These are phyloP conservation scores for Garra rufa DNA, from an alignment of 2,113 vertebrate genomes.

Conservation along the genomic window DNA sequence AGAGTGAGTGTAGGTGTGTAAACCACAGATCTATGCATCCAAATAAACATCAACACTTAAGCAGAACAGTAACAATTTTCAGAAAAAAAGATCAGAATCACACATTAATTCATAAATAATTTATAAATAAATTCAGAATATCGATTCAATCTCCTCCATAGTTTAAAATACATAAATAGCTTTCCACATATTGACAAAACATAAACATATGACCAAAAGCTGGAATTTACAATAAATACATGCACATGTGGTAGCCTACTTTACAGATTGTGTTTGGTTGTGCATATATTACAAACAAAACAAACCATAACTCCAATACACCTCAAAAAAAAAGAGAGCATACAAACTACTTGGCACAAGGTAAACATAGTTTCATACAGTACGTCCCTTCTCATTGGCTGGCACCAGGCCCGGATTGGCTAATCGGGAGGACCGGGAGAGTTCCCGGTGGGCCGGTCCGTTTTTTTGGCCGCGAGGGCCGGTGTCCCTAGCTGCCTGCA, in stretches of 20 bases:
- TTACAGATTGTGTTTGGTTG: constrained; percentile 60
- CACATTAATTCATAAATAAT: constrained; percentile 69
- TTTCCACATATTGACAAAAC: constrained; percentile 51
- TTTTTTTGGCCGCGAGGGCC: too few relatives aligned
- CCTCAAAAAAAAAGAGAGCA: constrained; percentile 16
- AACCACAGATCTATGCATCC: neutral
- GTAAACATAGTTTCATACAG: constrained; percentile 59
- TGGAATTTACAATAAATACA: constrained; percentile 70
- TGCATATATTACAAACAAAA: constrained; percentile 29
- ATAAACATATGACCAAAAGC: constrained; percentile 21
- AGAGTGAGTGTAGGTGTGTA: neutral
- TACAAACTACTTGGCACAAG: constrained; percentile 72
- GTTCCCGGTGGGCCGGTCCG: too few relatives aligned
- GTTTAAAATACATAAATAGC: constrained; percentile 73
- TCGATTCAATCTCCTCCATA: constrained; percentile 64
- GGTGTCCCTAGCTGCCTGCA: too few relatives aligned
- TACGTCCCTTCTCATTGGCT: constrained; percentile 18
- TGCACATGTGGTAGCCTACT: constrained; percentile 62
- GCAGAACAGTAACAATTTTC: neutral
- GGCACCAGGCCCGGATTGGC: too few relatives aligned
- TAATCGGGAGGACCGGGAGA: too few relatives aligned
- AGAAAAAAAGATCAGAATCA: neutral
- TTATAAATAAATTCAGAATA: constrained; percentile 76
- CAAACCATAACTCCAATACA: constrained; percentile 15
- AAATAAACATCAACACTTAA: neutral